phyloP scores from a whole-genome alignment of 1,140 invertebrate species.

The Diuraphis noxia region DNA sequence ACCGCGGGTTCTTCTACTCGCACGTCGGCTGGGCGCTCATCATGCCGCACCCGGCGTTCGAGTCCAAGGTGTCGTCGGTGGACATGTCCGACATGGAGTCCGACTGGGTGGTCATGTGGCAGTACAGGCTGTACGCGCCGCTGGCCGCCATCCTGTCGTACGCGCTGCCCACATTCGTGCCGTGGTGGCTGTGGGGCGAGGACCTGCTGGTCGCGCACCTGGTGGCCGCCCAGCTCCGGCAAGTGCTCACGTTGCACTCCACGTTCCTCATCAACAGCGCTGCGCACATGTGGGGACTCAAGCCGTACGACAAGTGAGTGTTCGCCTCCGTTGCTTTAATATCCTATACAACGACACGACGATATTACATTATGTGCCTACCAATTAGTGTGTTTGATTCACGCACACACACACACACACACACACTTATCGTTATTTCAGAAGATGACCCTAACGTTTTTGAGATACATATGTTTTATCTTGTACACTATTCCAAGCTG shows the following conservation, averaged over 20 bases:
- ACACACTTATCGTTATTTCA: no score
- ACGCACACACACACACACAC: no score
- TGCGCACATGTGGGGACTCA: constrained; percentile 73
- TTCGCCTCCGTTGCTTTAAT: no score
- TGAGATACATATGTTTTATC: no score
- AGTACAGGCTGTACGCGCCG: constrained; percentile 62
- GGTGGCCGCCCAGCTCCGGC: constrained; percentile 70
- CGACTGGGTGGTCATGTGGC: constrained; percentile 72
- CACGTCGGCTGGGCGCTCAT: constrained; percentile 89
- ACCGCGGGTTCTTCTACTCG: constrained; percentile 81
- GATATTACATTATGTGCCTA: no score
- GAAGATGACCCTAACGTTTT: no score
- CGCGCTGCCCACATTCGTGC: constrained; percentile 64
- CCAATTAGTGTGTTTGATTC: no score
- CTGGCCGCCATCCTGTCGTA: constrained; percentile 55
- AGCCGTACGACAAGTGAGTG: constrained; percentile 75
- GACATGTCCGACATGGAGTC: constrained; percentile 77
- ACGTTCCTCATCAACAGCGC: constrained; percentile 80
- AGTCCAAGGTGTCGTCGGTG: constrained; percentile 74
- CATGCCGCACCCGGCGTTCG: constrained; percentile 82
- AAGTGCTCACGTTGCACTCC: constrained; percentile 69
- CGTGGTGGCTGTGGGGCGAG: constrained; percentile 70
- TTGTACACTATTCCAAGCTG: no score
- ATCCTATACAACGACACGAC: no score
- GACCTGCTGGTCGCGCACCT: constrained; percentile 67